phyloP scores from a whole-genome alignment of 2,797 vertebrate species.

The Manis javanica region DNA sequence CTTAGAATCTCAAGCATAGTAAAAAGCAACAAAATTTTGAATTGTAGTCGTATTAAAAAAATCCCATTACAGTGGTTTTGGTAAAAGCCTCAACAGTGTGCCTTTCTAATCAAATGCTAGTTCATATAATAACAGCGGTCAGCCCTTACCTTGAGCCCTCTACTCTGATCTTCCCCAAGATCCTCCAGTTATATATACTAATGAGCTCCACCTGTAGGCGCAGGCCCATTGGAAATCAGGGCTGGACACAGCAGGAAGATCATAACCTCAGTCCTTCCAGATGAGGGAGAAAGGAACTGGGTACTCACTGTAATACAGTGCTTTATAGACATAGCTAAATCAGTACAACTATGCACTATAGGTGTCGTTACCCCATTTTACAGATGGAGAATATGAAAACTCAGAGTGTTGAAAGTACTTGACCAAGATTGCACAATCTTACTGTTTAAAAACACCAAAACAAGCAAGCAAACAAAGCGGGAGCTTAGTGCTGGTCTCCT shows the following conservation, averaged over 20 bases:
- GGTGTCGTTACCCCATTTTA: neutral
- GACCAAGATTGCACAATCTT: neutral
- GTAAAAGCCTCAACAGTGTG: neutral
- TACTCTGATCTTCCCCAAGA: neutral
- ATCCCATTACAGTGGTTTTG: neutral
- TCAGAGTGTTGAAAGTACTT: neutral
- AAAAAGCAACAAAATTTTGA: neutral
- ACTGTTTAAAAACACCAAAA: neutral
- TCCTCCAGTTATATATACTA: neutral
- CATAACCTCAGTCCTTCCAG: neutral
- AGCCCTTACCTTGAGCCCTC: neutral
- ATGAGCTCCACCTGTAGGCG: neutral
- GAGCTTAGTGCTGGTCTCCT: neutral
- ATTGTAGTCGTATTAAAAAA: neutral
- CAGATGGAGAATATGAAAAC: neutral
- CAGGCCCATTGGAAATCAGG: neutral
- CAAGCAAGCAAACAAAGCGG: neutral
- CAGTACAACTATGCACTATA: neutral
- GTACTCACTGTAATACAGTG: neutral
- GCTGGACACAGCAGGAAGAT: neutral
- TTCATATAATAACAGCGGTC: neutral
- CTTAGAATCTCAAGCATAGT: neutral
- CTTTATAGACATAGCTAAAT: neutral
- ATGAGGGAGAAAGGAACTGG: neutral
- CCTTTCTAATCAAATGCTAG: neutral